These are phyloP conservation scores for Urocolius indicus DNA, from an alignment of 2,113 vertebrate genomes.

Conservation along the genomic window DNA sequence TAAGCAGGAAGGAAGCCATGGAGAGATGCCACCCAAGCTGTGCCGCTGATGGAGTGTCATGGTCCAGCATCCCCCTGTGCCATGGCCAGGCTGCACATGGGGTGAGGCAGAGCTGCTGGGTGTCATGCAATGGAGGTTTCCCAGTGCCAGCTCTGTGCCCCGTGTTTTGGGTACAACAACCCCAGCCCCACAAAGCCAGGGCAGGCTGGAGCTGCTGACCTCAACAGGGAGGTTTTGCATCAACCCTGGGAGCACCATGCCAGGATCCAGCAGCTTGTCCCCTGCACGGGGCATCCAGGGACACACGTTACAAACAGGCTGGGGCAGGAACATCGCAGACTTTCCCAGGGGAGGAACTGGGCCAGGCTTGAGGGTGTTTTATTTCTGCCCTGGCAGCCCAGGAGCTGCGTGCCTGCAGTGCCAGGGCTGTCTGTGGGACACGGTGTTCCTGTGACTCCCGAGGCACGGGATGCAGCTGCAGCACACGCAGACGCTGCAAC, in stretches of 20 bases:
- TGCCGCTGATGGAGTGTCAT: rapidly evolving
- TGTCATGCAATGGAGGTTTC: rapidly evolving
- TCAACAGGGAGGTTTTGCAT: background rate
- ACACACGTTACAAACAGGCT: rapidly evolving
- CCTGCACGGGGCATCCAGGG: background rate
- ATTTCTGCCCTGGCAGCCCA: background rate
- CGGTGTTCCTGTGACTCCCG: rapidly evolving
- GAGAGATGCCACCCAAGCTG: background rate
- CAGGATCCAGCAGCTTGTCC: background rate
- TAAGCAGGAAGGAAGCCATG: too few species aligned
- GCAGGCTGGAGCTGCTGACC: background rate
- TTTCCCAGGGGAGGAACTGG: background rate
- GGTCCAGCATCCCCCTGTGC: background rate
- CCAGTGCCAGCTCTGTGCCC: rapidly evolving
- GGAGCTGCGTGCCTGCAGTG: background rate
- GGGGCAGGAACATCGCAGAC: too few species aligned
- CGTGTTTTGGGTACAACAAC: background rate
- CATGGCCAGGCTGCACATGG: background rate
- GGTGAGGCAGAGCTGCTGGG: background rate
- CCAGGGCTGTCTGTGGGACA: background rate
- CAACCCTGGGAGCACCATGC: rapidly evolving
- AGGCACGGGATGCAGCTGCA: rapidly evolving
- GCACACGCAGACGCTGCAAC: rapidly evolving
- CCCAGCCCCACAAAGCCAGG: rapidly evolving
- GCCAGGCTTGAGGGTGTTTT: background rate